These are phyloP conservation scores for Drymodes brunneopygia DNA, from an alignment of 2,113 vertebrate species.

Conservation along the genomic window DNA sequence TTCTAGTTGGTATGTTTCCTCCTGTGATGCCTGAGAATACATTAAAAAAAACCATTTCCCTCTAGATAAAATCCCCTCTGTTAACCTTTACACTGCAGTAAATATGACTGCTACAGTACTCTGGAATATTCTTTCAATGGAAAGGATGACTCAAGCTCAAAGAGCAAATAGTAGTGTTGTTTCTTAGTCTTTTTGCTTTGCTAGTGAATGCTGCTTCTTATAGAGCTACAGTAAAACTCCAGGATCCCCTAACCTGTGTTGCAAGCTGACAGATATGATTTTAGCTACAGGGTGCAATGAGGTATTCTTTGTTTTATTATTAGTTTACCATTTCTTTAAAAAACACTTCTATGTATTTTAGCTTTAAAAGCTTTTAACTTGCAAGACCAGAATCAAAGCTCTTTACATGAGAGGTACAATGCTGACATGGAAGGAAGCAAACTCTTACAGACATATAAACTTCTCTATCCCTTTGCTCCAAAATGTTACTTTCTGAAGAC, in stretches of 20 bases:
- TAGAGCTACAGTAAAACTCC: background rate
- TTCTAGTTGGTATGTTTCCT: background rate
- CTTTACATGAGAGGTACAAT: background rate
- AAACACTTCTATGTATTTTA: background rate
- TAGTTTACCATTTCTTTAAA: background rate
- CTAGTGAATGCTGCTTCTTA: background rate
- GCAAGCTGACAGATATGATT: background rate
- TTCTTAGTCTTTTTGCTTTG: background rate
- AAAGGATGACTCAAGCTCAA: constrained; percentile 49
- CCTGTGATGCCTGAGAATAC: background rate
- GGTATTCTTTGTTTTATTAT: background rate
- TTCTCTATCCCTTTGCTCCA: background rate
- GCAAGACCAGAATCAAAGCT: background rate
- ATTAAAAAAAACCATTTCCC: background rate
- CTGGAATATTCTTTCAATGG: constrained; percentile 11
- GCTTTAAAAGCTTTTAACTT: background rate
- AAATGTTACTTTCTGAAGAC: background rate
- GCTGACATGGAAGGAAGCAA: background rate
- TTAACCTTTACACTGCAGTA: constrained; percentile 40
- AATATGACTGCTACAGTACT: constrained; percentile 2
- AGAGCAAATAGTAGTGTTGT: background rate
- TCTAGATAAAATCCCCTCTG: background rate
- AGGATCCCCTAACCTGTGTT: background rate
- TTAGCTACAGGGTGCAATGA: background rate
- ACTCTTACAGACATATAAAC: background rate